Percentiles rank a stretch among this genome's conserved stretches.
phyloP scores from a whole-genome alignment of 2,113 vertebrate genomes.

The Tautogolabrus adspersus region DNA sequence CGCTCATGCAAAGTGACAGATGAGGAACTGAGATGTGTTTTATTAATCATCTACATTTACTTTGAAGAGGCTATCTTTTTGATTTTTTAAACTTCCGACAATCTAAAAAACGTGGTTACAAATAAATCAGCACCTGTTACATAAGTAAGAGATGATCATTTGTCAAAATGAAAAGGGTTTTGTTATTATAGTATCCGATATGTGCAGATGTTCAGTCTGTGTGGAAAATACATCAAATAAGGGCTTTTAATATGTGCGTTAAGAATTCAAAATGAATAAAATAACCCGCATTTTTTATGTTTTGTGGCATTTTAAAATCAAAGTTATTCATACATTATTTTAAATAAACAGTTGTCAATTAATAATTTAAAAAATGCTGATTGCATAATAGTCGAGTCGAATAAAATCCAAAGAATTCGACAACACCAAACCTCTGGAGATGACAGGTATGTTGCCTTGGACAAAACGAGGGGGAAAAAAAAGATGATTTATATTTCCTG shows the following conservation, averaged over 20 bases:
- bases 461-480: constrained; percentile 19
- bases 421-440: neutral
- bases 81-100: neutral
- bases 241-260: too few species aligned
- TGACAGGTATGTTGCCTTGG: constrained; percentile 47
- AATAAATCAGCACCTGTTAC: neutral
- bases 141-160: neutral
- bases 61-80: neutral
- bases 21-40: constrained; percentile 34
- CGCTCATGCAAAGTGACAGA: constrained; percentile 28
- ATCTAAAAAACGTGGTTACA: neutral
- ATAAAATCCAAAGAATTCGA: neutral
- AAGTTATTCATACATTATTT: neutral
- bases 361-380: neutral
- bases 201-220: too few species aligned
- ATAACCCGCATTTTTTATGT: too few species aligned
- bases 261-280: too few species aligned
- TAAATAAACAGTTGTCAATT: neutral
- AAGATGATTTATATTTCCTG: constrained; percentile 78
- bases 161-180: too few species aligned
- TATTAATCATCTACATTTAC: constrained; percentile 36
- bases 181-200: neutral
- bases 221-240: too few species aligned
- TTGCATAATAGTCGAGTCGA: neutral
- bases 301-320: neutral